phyloP scores from a whole-genome alignment of 2,113 vertebrate species.

The Rousettus leschenaultii region DNA sequence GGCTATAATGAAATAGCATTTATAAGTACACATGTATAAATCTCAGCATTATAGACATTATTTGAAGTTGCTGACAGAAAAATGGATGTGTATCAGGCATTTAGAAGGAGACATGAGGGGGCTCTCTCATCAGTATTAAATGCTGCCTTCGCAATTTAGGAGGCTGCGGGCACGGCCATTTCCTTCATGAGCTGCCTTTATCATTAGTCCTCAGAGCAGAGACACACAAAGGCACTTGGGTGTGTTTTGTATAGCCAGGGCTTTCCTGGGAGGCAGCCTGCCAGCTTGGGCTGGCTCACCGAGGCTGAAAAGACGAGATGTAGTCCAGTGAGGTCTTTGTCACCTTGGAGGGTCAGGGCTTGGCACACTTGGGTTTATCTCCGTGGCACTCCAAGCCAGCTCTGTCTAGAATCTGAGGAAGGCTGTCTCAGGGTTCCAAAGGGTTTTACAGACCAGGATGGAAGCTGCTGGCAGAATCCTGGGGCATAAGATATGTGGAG shows the following conservation, averaged over 20 bases:
- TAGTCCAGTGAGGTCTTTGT: conserved; percentile 6
- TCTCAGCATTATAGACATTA: conserved; percentile 74
- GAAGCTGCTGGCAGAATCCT: neutral
- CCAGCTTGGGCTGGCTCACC: neutral
- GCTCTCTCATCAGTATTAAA: neutral
- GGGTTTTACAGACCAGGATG: neutral
- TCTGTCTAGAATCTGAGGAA: neutral
- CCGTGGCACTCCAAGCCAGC: neutral
- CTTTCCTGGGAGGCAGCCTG: conserved; percentile 24
- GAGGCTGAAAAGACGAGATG: conserved; percentile 5
- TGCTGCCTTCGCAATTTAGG: neutral
- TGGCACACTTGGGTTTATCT: neutral
- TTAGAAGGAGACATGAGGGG: conserved; percentile 47
- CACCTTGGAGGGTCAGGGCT: neutral
- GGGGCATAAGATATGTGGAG: neutral
- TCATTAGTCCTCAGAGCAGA: neutral
- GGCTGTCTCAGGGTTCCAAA: neutral
- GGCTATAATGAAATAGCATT: conserved; percentile 79
- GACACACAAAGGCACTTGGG: neutral
- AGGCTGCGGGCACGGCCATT: neutral
- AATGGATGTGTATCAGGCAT: conserved; percentile 17
- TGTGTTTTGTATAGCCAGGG: neutral
- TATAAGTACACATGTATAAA: conserved; percentile 76
- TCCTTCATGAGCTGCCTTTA: neutral
- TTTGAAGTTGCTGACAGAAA: conserved; percentile 70